Percentiles rank a stretch among this genome's conserved stretches.
These are phyloP conservation scores for Panzeria rudis DNA, from an alignment of 2,888 invertebrate species.

Conservation along the genomic window DNA sequence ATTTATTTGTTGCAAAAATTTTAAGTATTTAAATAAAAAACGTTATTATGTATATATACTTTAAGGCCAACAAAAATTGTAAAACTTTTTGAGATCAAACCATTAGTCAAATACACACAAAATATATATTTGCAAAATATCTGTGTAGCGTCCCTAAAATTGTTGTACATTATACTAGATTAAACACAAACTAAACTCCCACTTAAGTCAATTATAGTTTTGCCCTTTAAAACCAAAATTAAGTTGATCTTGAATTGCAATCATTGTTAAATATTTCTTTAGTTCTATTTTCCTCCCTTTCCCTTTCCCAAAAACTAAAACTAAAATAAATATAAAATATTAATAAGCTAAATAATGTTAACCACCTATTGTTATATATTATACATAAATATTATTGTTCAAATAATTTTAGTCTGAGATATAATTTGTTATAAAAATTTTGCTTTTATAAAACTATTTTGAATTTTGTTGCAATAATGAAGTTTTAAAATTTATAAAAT, in stretches of 20 bases:
- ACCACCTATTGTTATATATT: slow-evolving; percentile 67
- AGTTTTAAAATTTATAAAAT: slow-evolving; percentile 41
- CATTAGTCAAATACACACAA: not conserved
- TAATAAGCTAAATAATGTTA: slow-evolving; percentile 53
- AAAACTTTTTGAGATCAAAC: not conserved
- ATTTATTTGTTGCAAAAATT: not conserved
- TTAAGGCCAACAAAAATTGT: not conserved
- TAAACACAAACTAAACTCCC: not conserved
- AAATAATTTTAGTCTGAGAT: slow-evolving; percentile 27
- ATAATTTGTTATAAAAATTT: slow-evolving; percentile 34
- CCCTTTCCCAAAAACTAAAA: not conserved
- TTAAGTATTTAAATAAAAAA: not conserved
- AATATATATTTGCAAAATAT: not conserved
- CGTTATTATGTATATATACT: not conserved
- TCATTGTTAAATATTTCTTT: slow-evolving; percentile 50
- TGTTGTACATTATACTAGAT: not conserved
- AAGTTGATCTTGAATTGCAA: slow-evolving; percentile 1
- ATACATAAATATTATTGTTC: slow-evolving; percentile 54
- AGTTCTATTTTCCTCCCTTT: not conserved
- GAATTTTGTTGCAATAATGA: slow-evolving; percentile 46
- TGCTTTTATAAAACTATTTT: slow-evolving; percentile 39
- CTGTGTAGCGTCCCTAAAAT: not conserved
- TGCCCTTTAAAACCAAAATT: slow-evolving; percentile 13
- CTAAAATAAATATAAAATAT: not conserved
- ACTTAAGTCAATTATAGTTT: slow-evolving; percentile 55